Percentiles rank a stretch among this genome's conserved stretches.
These are phyloP conservation scores for Falco novaeseelandiae DNA, from an alignment of 2,797 vertebrate species.

Conservation along the genomic window DNA sequence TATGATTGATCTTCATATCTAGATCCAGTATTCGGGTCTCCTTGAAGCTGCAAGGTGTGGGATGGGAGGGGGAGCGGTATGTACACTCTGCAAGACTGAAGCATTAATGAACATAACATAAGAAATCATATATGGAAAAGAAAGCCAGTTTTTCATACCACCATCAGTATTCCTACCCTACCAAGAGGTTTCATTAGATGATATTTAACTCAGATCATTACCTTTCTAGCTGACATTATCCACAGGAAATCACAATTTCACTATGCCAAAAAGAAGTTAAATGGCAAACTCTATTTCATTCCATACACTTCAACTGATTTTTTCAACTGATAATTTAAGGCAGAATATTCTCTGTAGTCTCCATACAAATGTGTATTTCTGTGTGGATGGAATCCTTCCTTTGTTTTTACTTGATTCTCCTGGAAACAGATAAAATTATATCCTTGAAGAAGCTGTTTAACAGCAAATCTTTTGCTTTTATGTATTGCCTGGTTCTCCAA, in stretches of 20 bases:
- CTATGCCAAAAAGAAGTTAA: constrained; percentile 8
- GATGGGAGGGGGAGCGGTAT: not conserved
- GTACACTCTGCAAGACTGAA: not conserved
- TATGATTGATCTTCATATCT: not conserved
- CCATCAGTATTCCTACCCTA: not conserved
- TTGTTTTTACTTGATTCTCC: not conserved
- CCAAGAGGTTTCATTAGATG: not conserved
- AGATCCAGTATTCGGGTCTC: not conserved
- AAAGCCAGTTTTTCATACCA: not conserved
- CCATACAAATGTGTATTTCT: not conserved
- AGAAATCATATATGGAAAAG: not conserved
- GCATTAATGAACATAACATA: not conserved
- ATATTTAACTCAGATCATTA: constrained; percentile 31
- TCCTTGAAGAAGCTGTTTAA: not conserved
- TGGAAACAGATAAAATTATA: not conserved
- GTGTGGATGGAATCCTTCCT: not conserved
- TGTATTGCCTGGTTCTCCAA: not conserved
- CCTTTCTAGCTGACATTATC: not conserved
- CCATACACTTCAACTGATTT: not conserved
- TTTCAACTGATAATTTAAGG: not conserved
- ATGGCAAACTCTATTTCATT: not conserved
- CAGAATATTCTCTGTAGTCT: not conserved
- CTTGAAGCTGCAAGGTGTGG: not conserved
- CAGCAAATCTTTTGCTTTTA: not conserved
- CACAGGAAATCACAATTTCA: constrained; percentile 12